Conservation (phyloP, 2,113 vertebrate genomes). For the Rana temporaria region DNA sequence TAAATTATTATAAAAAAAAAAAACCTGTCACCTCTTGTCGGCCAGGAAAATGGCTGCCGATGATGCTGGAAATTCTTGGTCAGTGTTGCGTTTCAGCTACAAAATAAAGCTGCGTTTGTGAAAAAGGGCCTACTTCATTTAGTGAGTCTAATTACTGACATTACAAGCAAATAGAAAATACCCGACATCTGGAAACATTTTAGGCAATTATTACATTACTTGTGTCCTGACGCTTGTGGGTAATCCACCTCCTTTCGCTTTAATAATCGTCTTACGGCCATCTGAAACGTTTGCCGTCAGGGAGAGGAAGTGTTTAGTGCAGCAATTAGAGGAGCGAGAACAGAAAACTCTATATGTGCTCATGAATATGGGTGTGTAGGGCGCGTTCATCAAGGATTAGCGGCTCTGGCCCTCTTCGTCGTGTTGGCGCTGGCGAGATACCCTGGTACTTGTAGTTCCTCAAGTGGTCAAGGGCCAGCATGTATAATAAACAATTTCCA, state of each 20-base stretch:
- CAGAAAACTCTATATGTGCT: background rate
- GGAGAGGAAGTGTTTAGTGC: conserved; percentile 4
- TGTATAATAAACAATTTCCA: too few relatives aligned
- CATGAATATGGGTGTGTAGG: background rate
- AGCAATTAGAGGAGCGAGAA: background rate
- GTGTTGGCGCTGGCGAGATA: background rate
- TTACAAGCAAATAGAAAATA: conserved; percentile 37
- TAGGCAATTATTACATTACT: conserved; percentile 42
- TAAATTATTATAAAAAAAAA: background rate
- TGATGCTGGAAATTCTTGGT: conserved; percentile 33
- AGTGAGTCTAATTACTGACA: conserved; percentile 25
- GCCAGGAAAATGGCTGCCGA: conserved; percentile 7
- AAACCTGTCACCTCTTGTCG: background rate
- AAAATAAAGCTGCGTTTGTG: conserved; percentile 4
- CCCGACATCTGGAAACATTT: conserved; percentile 44
- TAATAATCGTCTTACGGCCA: conserved; percentile 6
- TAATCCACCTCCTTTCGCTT: background rate
- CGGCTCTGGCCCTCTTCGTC: background rate
- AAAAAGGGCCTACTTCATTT: conserved; percentile 12
- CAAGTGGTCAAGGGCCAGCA: too few relatives aligned
- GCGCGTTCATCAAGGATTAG: too few relatives aligned
- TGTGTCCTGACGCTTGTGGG: conserved; percentile 13
- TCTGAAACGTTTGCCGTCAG: background rate
- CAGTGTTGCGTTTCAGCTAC: conserved; percentile 25
- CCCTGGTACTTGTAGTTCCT: too few relatives aligned